These are phyloP conservation scores for Lipophrys pholis DNA, from an alignment of 2,113 vertebrate species.

Conservation along the genomic window DNA sequence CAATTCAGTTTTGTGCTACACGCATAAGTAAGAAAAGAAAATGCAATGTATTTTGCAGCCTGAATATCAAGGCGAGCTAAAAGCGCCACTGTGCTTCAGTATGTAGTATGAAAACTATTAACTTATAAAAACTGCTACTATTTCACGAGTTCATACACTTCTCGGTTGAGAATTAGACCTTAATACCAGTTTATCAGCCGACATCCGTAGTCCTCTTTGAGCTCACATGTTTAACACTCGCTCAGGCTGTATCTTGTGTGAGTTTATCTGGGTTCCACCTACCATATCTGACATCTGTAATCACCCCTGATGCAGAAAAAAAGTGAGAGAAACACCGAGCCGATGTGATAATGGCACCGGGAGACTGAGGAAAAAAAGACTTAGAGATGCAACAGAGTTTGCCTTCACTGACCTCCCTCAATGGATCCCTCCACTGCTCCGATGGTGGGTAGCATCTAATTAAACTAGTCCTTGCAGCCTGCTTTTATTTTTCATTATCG, in stretches of 20 bases:
- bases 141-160: background rate
- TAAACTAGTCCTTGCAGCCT: constrained; percentile 72
- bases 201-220: background rate
- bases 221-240: constrained; percentile 1
- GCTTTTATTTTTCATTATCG: constrained; percentile 72
- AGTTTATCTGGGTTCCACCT: constrained; percentile 6
- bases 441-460: constrained; percentile 70
- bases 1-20: too few species aligned
- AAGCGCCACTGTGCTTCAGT: background rate
- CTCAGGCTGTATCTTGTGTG: background rate
- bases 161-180: background rate
- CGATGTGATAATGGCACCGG: constrained; percentile 50
- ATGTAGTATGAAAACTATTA: background rate
- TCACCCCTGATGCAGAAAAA: background rate
- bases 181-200: background rate
- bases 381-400: constrained; percentile 61
- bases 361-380: constrained; percentile 52
- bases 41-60: too few species aligned
- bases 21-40: too few species aligned
- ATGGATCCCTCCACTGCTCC: constrained; percentile 49
- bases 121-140: background rate
- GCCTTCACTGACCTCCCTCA: constrained; percentile 70
- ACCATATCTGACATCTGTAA: constrained; percentile 10
- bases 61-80: background rate
- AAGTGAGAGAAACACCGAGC: constrained; percentile 16